phyloP scores from a whole-genome alignment of 2,113 vertebrate genomes.

The Catharus bicknelli region DNA sequence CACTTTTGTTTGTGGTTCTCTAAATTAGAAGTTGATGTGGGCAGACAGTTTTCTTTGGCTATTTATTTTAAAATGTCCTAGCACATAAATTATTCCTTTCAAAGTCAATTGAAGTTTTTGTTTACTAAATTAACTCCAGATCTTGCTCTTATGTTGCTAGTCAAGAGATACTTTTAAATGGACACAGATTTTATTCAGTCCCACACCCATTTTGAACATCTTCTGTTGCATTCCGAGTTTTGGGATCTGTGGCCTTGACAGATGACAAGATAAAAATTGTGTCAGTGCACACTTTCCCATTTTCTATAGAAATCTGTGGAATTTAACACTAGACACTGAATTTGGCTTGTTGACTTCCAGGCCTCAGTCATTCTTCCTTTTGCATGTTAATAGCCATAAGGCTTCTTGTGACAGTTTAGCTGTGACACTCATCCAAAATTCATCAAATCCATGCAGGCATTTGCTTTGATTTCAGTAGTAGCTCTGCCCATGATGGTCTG shows the following conservation, averaged over 20 bases:
- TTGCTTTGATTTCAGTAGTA: not conserved
- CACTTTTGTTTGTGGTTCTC: not conserved
- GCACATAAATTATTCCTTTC: conserved; percentile 30
- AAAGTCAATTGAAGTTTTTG: conserved; percentile 31
- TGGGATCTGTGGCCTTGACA: not conserved
- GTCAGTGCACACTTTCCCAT: not conserved
- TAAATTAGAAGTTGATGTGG: conserved; percentile 12
- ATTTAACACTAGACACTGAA: not conserved
- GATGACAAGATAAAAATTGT: not conserved
- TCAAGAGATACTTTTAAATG: not conserved
- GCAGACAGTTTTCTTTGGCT: conserved; percentile 40
- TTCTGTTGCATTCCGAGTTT: not conserved
- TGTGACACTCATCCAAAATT: not conserved
- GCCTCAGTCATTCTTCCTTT: not conserved
- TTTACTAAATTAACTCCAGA: conserved; percentile 53
- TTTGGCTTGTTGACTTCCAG: not conserved
- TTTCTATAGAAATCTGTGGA: not conserved
- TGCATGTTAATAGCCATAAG: not conserved
- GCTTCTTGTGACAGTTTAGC: not conserved
- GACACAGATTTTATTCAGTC: not conserved
- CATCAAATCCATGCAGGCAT: not conserved
- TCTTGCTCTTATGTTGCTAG: not conserved
- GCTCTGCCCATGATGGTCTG: not conserved
- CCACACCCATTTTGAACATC: not conserved
- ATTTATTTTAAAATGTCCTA: conserved; percentile 32